Evolutionary conservation across 2,888 invertebrate species (phyloP), one percentile per base, ranked within the genome.

Genomic region (Timema cristinae): DNA sequence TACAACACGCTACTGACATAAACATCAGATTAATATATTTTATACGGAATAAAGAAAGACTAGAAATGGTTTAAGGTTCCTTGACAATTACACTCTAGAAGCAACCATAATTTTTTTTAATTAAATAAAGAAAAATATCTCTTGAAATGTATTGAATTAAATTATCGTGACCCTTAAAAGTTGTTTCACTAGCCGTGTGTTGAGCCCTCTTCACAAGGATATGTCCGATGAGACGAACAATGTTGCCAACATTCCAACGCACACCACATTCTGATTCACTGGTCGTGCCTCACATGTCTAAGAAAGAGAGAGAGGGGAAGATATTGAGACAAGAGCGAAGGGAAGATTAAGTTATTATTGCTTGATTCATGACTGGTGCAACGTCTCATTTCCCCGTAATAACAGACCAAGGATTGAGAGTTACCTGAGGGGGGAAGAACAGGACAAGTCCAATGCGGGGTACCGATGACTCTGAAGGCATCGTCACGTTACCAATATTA

Each of bases 381-480:
- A 63, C 63, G 63, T 63, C 63, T 63, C 63, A 63, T 63, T 63
- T 63, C 63, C 63, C 48, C 47, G 63, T 63, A 63, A 63, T 63
- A 63, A 63, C 63, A 47, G 63, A 63, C 63, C 48, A 48, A 6
- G 63, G 59, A 13, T 59, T 8, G 63, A 63, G 6, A 32, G 48
- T 47, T 13, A 54, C 54, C 54, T 13, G 54, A 13, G 11, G 11
- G 11, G 54, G 2, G 54, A 32, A 7, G 59, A 32, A 59, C 15
- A 5, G 32, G 32, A 59, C 8, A 59, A n/a, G 32, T 13, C 9
- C 10, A 59, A 59, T 15, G 59, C 15, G 13, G 13, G n/a, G n/a
- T 1, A n/a, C n/a, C n/a, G 59, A 32, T 59, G 32, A 8, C 15
- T 59, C 32, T 59, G 59, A 59, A 7, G 8, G 59, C 15, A 9